Evolutionary conservation across 2,888 invertebrate species (phyloP), one percentile per base, ranked within the genome.

Genomic region (Xestoiulus laeticollis): DNA sequence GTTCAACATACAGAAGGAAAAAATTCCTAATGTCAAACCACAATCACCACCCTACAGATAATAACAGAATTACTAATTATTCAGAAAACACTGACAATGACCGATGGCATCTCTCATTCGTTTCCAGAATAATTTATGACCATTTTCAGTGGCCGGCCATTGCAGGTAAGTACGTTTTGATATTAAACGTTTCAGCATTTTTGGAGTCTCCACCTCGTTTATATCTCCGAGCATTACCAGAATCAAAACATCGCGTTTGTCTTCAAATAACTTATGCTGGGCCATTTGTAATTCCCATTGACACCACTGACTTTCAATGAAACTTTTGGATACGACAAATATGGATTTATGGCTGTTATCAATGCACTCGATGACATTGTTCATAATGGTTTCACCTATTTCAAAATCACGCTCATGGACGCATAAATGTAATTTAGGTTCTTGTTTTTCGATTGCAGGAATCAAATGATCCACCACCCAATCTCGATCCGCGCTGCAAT

Each of bases 241-340:
- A 22, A 95, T 93, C 88, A 95, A 91, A 3, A 91, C 93, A 1
- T 94, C 93, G 1, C 92, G 92, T 88, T 94, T 94, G 90, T 94
- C 94, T 33, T 94, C 92, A 89, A 94, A 94, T 88, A 94, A 91
- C 88, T 95, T 93, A 53, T 95, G 94, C 89, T 95, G 94, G 0
- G 95, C 95, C 30, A 95, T 92, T 90, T 95, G 94, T 14, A 95
- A 94, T 90, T 95, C 95, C 94, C 95, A 94, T 68, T 94, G 92
- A 90, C 95, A 95, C 96, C 96, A 96, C 88, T 95, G 95, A 33
- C 95, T 95, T 90, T 94, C 94, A 0, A 95, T 94, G 91, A 95
- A 96, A 90, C 93, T 93, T 90, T 94, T 94, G 88, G 95, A 95
- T 85, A 96, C 93, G 14, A 96, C 92, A 87, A 96, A 91, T 88